phyloP scores from a whole-genome alignment of 2,888 invertebrate species.

The Microchrysa polita region DNA sequence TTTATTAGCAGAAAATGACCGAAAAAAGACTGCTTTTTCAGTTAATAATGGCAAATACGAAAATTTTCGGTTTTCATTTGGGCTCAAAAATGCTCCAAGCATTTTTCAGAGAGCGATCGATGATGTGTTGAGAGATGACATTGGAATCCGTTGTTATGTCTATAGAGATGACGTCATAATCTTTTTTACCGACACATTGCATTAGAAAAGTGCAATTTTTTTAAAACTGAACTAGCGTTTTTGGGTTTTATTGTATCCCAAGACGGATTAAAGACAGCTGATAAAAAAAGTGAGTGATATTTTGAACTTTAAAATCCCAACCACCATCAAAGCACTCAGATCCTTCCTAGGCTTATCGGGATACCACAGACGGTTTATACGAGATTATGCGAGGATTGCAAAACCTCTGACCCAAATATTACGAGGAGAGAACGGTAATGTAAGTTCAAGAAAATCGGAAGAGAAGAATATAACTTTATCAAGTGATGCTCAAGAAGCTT shows the following conservation, averaged over 20 bases:
- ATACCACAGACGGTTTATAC: neutral
- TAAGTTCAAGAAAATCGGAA: neutral
- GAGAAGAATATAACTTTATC: neutral
- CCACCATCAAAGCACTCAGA: neutral
- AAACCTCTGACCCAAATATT: neutral
- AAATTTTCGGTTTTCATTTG: slow-evolving; percentile 45
- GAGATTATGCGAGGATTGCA: too few relatives aligned
- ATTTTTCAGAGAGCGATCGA: slow-evolving; percentile 35
- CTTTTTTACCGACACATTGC: slow-evolving; percentile 51
- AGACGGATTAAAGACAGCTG: neutral
- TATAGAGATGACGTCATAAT: slow-evolving; percentile 53
- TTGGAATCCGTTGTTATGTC: slow-evolving; percentile 51
- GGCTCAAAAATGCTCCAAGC: slow-evolving; percentile 44
- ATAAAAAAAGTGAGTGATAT: neutral
- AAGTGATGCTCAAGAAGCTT: neutral
- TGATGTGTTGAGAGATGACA: slow-evolving; percentile 36
- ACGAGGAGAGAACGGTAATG: slow-evolving; percentile 1
- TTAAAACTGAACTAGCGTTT: neutral
- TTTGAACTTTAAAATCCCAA: neutral
- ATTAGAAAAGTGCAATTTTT: slow-evolving; percentile 49
- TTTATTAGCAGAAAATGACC: neutral
- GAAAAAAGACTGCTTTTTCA: slow-evolving; percentile 26
- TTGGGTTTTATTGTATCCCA: neutral
- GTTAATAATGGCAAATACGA: slow-evolving; percentile 41
- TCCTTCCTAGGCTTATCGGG: neutral